These are phyloP conservation scores for Phyto melanocephala DNA, from an alignment of 2,888 invertebrate species.

Conservation along the genomic window DNA sequence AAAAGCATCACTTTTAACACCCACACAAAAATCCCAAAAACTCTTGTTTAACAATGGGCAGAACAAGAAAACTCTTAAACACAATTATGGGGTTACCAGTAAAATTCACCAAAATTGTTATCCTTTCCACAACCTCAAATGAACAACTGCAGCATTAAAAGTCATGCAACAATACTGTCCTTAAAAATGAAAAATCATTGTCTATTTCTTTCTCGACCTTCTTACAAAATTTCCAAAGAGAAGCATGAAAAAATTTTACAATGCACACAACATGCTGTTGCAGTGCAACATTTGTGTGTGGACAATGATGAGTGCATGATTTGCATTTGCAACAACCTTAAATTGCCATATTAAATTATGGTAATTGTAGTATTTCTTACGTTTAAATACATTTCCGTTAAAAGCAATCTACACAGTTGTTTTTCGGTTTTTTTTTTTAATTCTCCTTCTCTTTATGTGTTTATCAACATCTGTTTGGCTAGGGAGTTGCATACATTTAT, in stretches of 20 bases:
- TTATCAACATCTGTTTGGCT: neutral
- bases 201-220: neutral
- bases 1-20: too few species aligned
- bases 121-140: constrained; percentile 20
- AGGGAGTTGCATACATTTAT: neutral
- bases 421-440: neutral
- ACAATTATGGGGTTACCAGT: constrained; percentile 40
- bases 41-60: neutral
- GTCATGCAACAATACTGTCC: neutral
- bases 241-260: neutral
- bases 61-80: neutral
- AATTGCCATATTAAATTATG: constrained; percentile 61
- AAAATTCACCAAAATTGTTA: constrained; percentile 19
- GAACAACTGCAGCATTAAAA: constrained; percentile 16
- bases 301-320: neutral
- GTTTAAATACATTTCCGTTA: constrained; percentile 45
- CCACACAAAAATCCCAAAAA: neutral
- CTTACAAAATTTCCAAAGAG: neutral
- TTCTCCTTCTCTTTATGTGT: neutral
- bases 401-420: neutral
- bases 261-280: constrained; percentile 3
- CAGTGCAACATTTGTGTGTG: neutral
- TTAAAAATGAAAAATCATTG: constrained; percentile 31
- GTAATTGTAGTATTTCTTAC: constrained; percentile 55
- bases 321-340: constrained; percentile 28